Evolutionary conservation across 2,113 vertebrate genomes (phyloP).

Genomic region (Tenebrosternarchus preto): DNA sequence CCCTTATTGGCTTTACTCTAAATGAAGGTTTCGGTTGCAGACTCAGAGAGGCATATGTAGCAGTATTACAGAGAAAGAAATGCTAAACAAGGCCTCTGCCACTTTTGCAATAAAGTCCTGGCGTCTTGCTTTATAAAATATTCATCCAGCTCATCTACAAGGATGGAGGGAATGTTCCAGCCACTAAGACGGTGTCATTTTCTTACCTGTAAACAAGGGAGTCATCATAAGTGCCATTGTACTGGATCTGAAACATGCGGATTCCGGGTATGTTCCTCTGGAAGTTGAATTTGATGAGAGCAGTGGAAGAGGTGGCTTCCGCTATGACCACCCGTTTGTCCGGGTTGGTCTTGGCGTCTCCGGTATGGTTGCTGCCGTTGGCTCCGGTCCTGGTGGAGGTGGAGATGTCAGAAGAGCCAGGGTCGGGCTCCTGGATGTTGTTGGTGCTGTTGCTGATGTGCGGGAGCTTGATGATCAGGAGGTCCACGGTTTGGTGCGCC

Average conservation of each 20-base stretch:
- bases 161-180: background rate
- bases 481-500: slow-evolving; percentile 87
- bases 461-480: slow-evolving; percentile 95
- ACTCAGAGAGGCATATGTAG: background rate
- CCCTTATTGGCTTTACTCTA: slow-evolving; percentile 38
- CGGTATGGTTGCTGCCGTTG: slow-evolving; percentile 87
- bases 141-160: background rate
- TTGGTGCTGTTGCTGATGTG: slow-evolving; percentile 97
- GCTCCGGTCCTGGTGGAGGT: slow-evolving; percentile 92
- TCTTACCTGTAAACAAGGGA: slow-evolving; percentile 98
- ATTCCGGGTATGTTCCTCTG: slow-evolving; percentile 98
- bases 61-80: too few relatives aligned
- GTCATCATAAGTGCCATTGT: slow-evolving; percentile 97
- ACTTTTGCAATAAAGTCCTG: background rate
- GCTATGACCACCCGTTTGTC: slow-evolving; percentile 93
- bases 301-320: slow-evolving; percentile 93
- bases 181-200: background rate
- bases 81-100: too few relatives aligned
- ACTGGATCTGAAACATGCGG: slow-evolving; percentile 99
- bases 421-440: slow-evolving; percentile 94
- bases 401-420: slow-evolving; percentile 95
- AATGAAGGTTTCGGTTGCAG: slow-evolving; percentile 23
- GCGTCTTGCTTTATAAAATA: background rate
- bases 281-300: slow-evolving; percentile 96
- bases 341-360: slow-evolving; percentile 85